These are phyloP conservation scores for Cactoblastis cactorum DNA, from an alignment of 2,888 invertebrate genomes.

Conservation along the genomic window DNA sequence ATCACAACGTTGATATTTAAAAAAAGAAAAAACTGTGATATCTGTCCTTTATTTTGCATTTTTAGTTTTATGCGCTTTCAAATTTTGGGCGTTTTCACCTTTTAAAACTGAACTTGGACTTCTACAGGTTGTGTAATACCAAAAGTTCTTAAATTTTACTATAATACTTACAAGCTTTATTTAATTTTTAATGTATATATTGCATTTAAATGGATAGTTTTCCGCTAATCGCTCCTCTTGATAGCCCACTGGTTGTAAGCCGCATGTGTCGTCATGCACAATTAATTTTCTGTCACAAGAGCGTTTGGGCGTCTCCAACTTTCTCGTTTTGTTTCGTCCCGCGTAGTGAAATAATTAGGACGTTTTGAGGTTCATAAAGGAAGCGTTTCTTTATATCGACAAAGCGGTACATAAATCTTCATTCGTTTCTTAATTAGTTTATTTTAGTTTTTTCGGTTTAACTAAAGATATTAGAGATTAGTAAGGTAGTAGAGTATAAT, in stretches of 20 bases:
- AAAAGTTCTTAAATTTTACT: no score
- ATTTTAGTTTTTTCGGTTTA: not conserved
- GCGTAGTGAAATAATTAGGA: conserved; percentile 77
- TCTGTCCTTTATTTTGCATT: no score
- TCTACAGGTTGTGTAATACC: no score
- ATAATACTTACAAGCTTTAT: no score
- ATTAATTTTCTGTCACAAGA: conserved; percentile 78
- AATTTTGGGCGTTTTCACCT: no score
- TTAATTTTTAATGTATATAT: not conserved
- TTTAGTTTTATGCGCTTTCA: no score
- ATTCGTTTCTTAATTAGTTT: conserved; percentile 69
- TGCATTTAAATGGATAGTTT: not conserved
- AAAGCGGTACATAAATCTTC: conserved; percentile 76
- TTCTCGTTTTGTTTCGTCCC: conserved; percentile 68
- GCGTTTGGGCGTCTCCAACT: conserved; percentile 75
- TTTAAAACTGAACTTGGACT: no score
- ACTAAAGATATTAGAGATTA: not conserved
- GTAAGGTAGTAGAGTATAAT: not conserved
- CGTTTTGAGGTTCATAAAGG: conserved; percentile 79
- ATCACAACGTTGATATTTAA: no score
- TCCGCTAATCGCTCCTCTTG: conserved; percentile 32
- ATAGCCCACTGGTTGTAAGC: conserved; percentile 24
- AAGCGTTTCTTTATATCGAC: conserved; percentile 78
- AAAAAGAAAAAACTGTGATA: no score
- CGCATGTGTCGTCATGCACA: conserved; percentile 75